Evolutionary conservation across 2,888 invertebrate genomes (phyloP).

Genomic region (Atethmia centrago): DNA sequence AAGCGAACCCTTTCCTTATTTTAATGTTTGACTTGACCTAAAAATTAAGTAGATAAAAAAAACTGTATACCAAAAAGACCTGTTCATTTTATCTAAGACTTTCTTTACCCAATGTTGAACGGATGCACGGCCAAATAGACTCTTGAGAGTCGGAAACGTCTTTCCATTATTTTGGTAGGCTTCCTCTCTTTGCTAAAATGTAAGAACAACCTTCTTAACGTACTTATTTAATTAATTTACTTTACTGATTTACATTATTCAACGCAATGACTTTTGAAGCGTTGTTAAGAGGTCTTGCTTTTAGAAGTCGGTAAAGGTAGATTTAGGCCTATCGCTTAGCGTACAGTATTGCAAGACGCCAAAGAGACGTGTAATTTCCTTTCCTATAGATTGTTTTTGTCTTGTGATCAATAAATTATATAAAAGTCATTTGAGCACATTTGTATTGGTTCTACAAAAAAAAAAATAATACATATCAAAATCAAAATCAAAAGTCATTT

Average conservation of each 20-base stretch:
- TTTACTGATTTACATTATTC: constrained; percentile 52
- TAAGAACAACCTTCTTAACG: constrained; percentile 42
- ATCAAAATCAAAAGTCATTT: too few relatives aligned
- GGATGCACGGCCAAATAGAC: background rate
- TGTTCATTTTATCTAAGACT: background rate
- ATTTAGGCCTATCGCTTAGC: background rate
- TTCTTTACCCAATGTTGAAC: background rate
- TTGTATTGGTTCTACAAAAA: background rate
- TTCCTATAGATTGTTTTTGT: background rate
- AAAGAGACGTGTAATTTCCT: background rate
- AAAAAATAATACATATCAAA: too few relatives aligned
- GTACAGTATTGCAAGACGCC: background rate
- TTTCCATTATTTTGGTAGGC: constrained; percentile 26
- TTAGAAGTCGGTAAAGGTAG: constrained; percentile 2
- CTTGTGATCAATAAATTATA: too few relatives aligned
- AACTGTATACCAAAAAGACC: constrained; percentile 6
- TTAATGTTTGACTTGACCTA: constrained; percentile 45
- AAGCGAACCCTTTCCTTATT: constrained; percentile 55
- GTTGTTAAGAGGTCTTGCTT: constrained; percentile 29
- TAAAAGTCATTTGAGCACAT: background rate
- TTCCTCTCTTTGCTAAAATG: background rate
- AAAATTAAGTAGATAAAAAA: constrained; percentile 38
- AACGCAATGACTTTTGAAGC: constrained; percentile 41
- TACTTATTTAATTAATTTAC: constrained; percentile 54
- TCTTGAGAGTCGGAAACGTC: background rate